Evolutionary conservation across 2,113 vertebrate genomes (phyloP).

Genomic region (Spea multiplicata): DNA sequence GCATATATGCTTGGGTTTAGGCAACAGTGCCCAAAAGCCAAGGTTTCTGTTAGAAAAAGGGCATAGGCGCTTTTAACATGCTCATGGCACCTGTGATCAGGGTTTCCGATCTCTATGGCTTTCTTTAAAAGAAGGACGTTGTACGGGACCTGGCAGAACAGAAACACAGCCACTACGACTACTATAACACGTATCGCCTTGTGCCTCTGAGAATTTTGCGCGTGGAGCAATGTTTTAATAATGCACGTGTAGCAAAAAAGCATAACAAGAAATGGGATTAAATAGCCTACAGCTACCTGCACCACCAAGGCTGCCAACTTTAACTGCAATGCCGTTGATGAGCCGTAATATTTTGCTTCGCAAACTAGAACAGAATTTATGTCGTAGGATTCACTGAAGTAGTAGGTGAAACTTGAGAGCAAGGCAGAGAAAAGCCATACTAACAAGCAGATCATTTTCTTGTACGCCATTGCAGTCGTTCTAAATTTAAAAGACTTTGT

Average conservation of each 20-base stretch:
- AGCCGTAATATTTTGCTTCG: constrained; percentile 58
- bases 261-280: constrained; percentile 81
- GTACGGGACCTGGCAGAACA: constrained; percentile 83
- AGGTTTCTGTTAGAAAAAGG: constrained; percentile 60
- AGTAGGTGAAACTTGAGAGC: constrained; percentile 74
- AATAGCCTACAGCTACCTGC: constrained; percentile 80
- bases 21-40: constrained; percentile 89
- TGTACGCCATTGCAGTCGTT: constrained; percentile 60
- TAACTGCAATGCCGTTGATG: constrained; percentile 16
- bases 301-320: constrained; percentile 69
- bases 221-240: constrained; percentile 71
- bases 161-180: constrained; percentile 77
- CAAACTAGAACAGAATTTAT: constrained; percentile 58
- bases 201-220: constrained; percentile 81
- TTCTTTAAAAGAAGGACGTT: constrained; percentile 70
- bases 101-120: constrained; percentile 55
- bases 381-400: constrained; percentile 61
- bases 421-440: constrained; percentile 75
- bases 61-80: constrained; percentile 49
- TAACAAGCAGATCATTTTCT: constrained; percentile 62
- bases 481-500: constrained; percentile 78
- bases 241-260: constrained; percentile 77
- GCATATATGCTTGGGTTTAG: constrained; percentile 90
- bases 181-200: constrained; percentile 82
- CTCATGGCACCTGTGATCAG: constrained; percentile 47